These are phyloP conservation scores for Cheilosia soror DNA, from an alignment of 2,888 invertebrate species.

Conservation along the genomic window DNA sequence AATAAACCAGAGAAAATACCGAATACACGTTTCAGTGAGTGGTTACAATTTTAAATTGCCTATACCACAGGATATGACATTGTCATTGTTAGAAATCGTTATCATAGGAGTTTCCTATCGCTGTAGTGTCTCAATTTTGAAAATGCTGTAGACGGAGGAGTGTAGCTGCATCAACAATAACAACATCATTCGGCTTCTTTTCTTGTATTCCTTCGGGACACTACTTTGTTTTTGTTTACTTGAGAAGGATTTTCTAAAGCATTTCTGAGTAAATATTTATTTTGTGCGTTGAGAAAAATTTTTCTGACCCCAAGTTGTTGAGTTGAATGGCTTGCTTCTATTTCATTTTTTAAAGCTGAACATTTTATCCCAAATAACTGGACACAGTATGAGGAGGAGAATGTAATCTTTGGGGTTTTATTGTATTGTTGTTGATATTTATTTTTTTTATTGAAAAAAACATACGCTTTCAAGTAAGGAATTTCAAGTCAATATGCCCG, in stretches of 20 bases:
- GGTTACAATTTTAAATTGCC: constrained; percentile 15
- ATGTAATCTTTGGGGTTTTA: constrained; percentile 11
- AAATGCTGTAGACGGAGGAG: not conserved
- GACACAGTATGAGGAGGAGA: too few species aligned
- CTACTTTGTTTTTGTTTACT: not conserved
- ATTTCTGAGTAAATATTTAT: constrained; percentile 43
- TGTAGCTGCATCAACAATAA: constrained; percentile 4
- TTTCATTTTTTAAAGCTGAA: constrained; percentile 5
- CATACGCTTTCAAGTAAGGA: not conserved
- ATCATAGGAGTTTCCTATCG: constrained; percentile 14
- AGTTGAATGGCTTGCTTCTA: constrained; percentile 1
- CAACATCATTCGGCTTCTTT: not conserved
- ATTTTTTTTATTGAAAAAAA: not conserved
- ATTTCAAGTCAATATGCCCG: not conserved
- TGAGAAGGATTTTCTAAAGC: constrained; percentile 40
- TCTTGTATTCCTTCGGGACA: not conserved
- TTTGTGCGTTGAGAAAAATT: constrained; percentile 7
- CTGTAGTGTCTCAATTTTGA: not conserved
- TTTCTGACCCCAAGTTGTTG: constrained; percentile 25
- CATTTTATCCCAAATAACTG: not conserved
- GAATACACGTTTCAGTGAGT: constrained; percentile 10
- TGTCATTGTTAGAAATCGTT: not conserved
- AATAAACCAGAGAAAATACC: constrained; percentile 2
- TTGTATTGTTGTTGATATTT: not conserved
- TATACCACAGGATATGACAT: constrained; percentile 26